A percentile compares a stretch with the other conserved stretches of the same genome.
Conservation (phyloP, 2,113 vertebrate genomes). For the Rhombomys opimus region DNA sequence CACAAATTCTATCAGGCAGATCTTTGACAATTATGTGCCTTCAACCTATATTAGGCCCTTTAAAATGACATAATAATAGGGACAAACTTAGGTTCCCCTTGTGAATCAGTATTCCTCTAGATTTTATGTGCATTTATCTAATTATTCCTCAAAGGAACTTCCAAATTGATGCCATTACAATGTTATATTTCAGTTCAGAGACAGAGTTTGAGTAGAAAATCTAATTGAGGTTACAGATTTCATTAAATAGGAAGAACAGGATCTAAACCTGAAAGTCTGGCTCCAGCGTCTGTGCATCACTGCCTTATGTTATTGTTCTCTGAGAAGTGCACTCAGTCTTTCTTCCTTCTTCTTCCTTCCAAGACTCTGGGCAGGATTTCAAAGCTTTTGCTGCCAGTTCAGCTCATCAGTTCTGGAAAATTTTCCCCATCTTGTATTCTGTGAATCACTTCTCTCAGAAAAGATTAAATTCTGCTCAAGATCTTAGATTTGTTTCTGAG, state of each 20-base stretch:
- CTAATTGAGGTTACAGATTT: background rate
- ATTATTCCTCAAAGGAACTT: background rate
- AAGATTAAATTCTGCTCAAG: background rate
- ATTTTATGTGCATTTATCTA: background rate
- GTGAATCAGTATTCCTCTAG: background rate
- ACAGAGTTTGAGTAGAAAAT: background rate
- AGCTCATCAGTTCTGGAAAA: background rate
- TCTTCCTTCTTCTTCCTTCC: background rate
- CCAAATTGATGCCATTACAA: background rate
- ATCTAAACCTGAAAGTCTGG: background rate
- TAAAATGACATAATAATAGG: background rate
- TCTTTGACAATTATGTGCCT: background rate
- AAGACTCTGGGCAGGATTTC: background rate
- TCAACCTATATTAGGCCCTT: background rate
- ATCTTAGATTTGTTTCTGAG: background rate
- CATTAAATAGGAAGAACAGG: background rate
- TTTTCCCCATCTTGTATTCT: background rate
- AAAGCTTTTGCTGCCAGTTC: background rate
- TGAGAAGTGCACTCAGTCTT: background rate
- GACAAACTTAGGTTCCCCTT: background rate
- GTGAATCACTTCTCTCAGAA: background rate
- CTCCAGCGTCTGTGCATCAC: background rate
- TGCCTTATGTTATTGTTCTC: background rate
- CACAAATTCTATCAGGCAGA: background rate
- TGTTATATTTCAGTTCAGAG: slow-evolving; percentile 22